These are phyloP conservation scores for Polydrusus pterygomalis DNA, from an alignment of 2,888 invertebrate genomes.

Conservation along the genomic window DNA sequence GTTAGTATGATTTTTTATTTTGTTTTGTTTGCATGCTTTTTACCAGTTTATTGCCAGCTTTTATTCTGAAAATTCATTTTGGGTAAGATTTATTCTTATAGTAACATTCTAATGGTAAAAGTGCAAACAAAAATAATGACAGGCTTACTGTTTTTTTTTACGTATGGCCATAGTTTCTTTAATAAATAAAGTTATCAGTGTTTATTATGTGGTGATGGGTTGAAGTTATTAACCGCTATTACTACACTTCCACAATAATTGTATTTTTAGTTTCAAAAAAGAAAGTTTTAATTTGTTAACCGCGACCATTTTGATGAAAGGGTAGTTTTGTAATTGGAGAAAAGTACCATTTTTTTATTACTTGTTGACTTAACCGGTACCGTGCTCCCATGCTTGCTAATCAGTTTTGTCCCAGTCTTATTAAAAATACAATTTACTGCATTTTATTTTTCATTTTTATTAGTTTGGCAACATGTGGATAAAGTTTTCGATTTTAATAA, in stretches of 20 bases:
- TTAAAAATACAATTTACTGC: neutral
- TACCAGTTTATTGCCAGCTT: slow-evolving; percentile 24
- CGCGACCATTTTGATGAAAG: too few relatives aligned
- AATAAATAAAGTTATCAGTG: neutral
- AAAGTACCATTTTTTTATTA: slow-evolving; percentile 1
- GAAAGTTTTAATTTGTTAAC: too few relatives aligned
- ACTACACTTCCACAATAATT: neutral
- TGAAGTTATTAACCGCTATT: neutral
- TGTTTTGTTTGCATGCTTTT: slow-evolving; percentile 53
- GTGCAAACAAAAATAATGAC: neutral
- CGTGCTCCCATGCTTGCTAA: neutral
- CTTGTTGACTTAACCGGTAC: slow-evolving; percentile 5
- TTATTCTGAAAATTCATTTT: neutral
- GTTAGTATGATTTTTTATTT: slow-evolving; percentile 63
- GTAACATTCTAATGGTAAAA: neutral
- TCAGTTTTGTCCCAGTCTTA: too few relatives aligned
- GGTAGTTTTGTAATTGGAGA: neutral
- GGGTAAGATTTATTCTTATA: neutral
- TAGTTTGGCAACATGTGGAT: neutral
- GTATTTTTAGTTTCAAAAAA: too few relatives aligned
- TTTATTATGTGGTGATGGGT: slow-evolving; percentile 3
- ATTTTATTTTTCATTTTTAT: neutral
- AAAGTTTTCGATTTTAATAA: neutral
- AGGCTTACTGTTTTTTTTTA: neutral
- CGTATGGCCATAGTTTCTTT: neutral